phyloP scores from a whole-genome alignment of 2,888 invertebrate species.

The Nomada lathburiana region DNA sequence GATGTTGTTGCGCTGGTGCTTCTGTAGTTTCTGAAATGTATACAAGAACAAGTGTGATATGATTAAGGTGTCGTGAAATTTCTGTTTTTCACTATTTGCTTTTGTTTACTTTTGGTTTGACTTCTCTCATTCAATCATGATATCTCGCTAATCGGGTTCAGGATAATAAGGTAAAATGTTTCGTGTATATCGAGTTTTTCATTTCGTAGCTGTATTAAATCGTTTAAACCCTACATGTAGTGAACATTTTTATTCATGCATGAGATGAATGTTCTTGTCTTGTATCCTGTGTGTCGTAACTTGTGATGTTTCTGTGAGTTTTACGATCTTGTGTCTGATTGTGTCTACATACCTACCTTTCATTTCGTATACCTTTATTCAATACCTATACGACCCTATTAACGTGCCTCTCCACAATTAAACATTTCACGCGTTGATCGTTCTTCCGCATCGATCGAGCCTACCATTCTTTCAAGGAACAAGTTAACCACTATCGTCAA shows the following conservation, averaged over 20 bases:
- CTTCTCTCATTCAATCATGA: constrained; percentile 64
- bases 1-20: constrained; percentile 80
- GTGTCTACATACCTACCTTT: constrained; percentile 53
- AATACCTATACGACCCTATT: constrained; percentile 34
- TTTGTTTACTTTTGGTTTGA: constrained; percentile 74
- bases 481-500: constrained; percentile 29
- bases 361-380: constrained; percentile 15
- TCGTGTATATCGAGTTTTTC: background rate
- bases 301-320: constrained; percentile 18
- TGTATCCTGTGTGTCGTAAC: constrained; percentile 43
- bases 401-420: background rate
- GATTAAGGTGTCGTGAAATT: constrained; percentile 71
- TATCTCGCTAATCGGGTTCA: constrained; percentile 4
- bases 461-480: constrained; percentile 2
- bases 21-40: constrained; percentile 84
- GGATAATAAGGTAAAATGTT: constrained; percentile 4
- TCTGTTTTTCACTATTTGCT: constrained; percentile 10
- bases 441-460: constrained; percentile 1
- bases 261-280: constrained; percentile 27
- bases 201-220: background rate
- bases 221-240: background rate
- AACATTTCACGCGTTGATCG: background rate
- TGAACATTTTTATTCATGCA: background rate
- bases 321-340: constrained; percentile 22
- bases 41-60: constrained; percentile 78